These are phyloP conservation scores for Procavia capensis DNA, from an alignment of 2,113 vertebrate genomes.

Conservation along the genomic window DNA sequence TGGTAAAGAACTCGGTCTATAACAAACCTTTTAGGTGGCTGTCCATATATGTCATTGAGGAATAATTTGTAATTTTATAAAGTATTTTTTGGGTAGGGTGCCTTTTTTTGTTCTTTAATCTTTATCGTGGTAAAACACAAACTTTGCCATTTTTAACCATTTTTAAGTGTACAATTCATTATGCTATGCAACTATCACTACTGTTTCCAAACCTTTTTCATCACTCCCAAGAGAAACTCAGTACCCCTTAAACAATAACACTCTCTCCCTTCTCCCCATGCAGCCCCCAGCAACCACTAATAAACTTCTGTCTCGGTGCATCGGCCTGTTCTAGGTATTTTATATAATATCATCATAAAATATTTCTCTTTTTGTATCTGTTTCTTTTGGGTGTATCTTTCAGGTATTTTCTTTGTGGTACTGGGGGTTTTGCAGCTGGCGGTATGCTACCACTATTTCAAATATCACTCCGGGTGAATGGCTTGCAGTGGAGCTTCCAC, in stretches of 20 bases:
- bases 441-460: too few species aligned
- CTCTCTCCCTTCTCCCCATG: too few species aligned
- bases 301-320: background rate
- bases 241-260: background rate
- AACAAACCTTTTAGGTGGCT: background rate
- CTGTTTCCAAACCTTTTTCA: background rate
- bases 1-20: background rate
- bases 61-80: conserved; percentile 23
- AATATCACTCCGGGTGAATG: too few species aligned
- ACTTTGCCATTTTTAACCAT: background rate
- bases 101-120: background rate
- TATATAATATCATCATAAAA: background rate
- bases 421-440: background rate
- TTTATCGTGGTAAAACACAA: background rate
- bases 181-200: background rate
- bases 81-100: background rate
- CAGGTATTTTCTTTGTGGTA: background rate
- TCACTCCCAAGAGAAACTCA: background rate
- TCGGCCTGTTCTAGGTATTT: background rate
- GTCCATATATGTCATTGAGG: background rate
- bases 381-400: background rate
- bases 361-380: background rate
- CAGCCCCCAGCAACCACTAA: background rate
- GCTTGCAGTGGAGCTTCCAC: too few species aligned
- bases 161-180: background rate